Evolutionary conservation across 37 sponge, comb jelly and placozoan species (phyloP), one percentile per base, ranked within the genome.

Genomic region (Halichondria panicea): DNA sequence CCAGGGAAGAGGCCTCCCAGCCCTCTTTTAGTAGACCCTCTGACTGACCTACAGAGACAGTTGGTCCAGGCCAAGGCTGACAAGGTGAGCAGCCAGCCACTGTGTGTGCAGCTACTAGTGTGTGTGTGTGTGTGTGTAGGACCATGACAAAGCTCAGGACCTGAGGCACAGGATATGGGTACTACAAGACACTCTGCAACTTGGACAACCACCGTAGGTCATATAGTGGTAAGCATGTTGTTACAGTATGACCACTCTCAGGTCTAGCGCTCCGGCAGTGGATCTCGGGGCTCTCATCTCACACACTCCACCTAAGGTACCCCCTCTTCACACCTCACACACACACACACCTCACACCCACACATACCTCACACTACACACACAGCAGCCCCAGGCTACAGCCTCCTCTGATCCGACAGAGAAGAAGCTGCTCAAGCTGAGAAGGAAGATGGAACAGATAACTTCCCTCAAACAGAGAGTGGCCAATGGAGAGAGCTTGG

Each of bases 51-150:
- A 13, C 85, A 90, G 60, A 36, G 44, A 56, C 57, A 85, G 37
- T 72, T 90, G 42, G 86, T 85, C 32, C 78, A 90, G 50, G 91
- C 91, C 4, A 90, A 90, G 48, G 62, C 77, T 35, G 72, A 53
- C 13, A 81, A 81, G 72, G 90, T 89, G 64, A 33, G 34, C 64
- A 28, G 68, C 43, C 28, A 22, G 3, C 44, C 12, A 3, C 38
- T 3, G 3, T 35, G 40, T 65, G 40, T 68, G 68, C 22, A 22
- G 19, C 24, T 68, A 28, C 19, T 43, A 21, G 45, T 42, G 69
- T 21, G 69, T 68, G 69, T 42, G 43, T 15, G 27, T 4, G 41
- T 44, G 43, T 36, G 37, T 68, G 50, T 70, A 87, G 87, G 90
- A 89, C 45, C 76, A 75, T 32, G 73, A 80, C 37, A 74, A 61